Evolutionary conservation across 1,140 invertebrate genomes (phyloP), one percentile per base, ranked within the genome.

Genomic region (Zaprionus camerounensis): DNA sequence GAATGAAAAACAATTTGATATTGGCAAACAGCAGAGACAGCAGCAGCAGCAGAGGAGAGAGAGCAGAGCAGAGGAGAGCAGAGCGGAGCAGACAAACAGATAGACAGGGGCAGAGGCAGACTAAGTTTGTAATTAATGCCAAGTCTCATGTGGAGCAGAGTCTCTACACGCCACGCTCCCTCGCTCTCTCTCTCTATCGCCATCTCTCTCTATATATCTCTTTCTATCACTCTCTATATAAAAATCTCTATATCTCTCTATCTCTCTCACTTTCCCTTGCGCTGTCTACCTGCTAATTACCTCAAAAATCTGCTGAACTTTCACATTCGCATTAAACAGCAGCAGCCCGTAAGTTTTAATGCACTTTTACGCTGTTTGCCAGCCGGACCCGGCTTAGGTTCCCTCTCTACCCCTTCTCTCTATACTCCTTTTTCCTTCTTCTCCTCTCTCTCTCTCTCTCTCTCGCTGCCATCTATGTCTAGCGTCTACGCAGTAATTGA

Each of bases 401-500:
- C 24, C 4, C 34, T 20, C 2, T n/a, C 49, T 49, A 11, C 7
- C 28, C 38, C 26, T 34, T 0, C 3, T 34, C 15, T 34, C 38
- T n/a, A 0, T 11, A 26, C 26, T 17, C 3, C 20, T 17, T 36
- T 1, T 38, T 2, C 11, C 28, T n/a, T n/a, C 26, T 17, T 0
- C 13, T 1, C 24, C 31, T 2, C 53, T 31, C n/a, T 13, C n/a
- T 26, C 11, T 22, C 26, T 7, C n/a, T 51, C 17, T 36, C 17
- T 24, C 49, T 36, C 15, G 26, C 26, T 5, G n/a, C 22, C 38
- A n/a, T 31, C 58, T 36, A 36, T 62, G 81, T 73, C 41, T 44
- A 17, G 9, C 6, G 41, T 46, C 75, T 76, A 76, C 73, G 61
- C 36, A 58, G 70, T 64, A 78, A 83, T 83, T 83, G 67, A 84